These are phyloP conservation scores for Aphelocoma coerulescens DNA, from an alignment of 2,113 vertebrate species.

Conservation along the genomic window DNA sequence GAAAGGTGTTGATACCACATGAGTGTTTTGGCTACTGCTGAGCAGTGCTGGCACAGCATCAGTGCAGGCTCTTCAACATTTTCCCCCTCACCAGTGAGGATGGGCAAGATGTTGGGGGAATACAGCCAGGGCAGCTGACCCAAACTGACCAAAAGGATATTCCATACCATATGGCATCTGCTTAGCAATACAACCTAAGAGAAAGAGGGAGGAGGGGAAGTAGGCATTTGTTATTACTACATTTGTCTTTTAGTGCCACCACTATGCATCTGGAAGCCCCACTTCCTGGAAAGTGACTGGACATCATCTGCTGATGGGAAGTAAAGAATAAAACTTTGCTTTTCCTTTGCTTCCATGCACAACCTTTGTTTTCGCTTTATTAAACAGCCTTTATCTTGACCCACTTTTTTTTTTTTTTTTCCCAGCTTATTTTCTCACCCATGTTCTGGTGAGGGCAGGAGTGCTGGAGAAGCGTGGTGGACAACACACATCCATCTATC, in stretches of 20 bases:
- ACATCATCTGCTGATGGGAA: background rate
- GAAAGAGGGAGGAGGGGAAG: background rate
- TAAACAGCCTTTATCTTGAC: background rate
- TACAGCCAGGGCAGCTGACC: background rate
- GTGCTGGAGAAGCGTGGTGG: background rate
- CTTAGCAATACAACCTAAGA: background rate
- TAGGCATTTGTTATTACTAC: background rate
- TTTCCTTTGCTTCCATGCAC: background rate
- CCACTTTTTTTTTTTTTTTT: background rate
- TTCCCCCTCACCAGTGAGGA: background rate
- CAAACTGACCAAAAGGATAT: background rate
- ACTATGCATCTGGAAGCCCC: background rate
- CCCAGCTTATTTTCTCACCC: background rate
- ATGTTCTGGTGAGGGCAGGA: background rate
- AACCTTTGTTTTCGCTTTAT: background rate
- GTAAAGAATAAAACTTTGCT: background rate
- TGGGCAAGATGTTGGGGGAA: background rate
- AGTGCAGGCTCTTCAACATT: background rate
- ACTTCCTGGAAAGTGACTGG: background rate
- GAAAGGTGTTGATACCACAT: background rate
- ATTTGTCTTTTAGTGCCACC: background rate
- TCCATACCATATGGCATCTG: background rate
- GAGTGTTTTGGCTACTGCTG: background rate
- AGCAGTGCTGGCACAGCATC: background rate
- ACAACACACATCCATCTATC: too few species aligned